A percentile compares a stretch with the other conserved stretches of the same genome.
phyloP scores from a whole-genome alignment of 2,113 vertebrate genomes.

The Seriola dumerili region DNA sequence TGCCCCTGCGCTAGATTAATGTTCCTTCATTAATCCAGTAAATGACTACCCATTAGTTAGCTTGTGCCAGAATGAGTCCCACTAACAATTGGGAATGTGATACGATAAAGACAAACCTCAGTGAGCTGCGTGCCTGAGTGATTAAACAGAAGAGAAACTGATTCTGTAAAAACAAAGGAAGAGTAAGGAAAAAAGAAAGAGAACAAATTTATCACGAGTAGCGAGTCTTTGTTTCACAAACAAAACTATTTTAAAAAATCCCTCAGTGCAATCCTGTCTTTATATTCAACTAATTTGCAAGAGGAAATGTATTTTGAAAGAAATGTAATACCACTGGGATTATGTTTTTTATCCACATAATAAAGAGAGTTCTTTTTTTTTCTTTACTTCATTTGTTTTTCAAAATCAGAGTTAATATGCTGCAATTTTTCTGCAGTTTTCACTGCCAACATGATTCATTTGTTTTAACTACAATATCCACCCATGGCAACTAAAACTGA shows the following conservation, averaged over 20 bases:
- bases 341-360: background rate
- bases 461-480: background rate
- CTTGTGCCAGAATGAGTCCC: constrained; percentile 24
- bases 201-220: background rate
- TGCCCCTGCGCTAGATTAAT: constrained; percentile 47
- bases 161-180: background rate
- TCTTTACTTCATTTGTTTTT: background rate
- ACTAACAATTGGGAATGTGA: constrained; percentile 6
- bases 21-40: constrained; percentile 61
- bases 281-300: background rate
- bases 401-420: too few species aligned
- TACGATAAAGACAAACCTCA: background rate
- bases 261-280: background rate
- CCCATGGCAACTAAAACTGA: background rate
- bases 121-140: background rate
- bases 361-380: too few species aligned
- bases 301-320: background rate
- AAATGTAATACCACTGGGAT: background rate
- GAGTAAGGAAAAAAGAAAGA: background rate
- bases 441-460: too few species aligned
- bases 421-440: too few species aligned
- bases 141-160: background rate
- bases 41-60: constrained; percentile 55
- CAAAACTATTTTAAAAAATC: background rate
- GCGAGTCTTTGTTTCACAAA: background rate